These are phyloP conservation scores for Sylvia atricapilla DNA, from an alignment of 2,113 vertebrate genomes.

Conservation along the genomic window DNA sequence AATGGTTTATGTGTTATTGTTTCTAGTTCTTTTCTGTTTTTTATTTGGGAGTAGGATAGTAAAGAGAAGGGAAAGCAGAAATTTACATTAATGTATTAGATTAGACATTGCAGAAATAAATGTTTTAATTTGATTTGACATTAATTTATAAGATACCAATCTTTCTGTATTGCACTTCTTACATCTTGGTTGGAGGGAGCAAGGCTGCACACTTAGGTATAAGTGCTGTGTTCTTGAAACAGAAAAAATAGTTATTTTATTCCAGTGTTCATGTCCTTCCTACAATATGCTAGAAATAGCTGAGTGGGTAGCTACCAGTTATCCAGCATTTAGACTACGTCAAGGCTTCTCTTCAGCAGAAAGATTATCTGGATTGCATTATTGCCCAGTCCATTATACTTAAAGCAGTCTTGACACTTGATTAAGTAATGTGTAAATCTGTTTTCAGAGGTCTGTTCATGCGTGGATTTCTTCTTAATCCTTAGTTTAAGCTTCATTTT, in stretches of 20 bases:
- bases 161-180: not conserved
- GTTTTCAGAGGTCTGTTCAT: not conserved
- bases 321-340: rapidly evolving
- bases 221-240: not conserved
- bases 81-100: not conserved
- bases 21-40: not conserved
- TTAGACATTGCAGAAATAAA: not conserved
- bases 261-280: not conserved
- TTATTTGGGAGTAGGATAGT: not conserved
- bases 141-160: not conserved
- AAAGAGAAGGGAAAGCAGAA: not conserved
- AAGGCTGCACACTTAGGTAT: not conserved
- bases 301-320: not conserved
- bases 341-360: not conserved
- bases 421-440: slow-evolving; percentile 8
- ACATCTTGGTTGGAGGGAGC: not conserved
- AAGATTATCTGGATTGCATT: not conserved
- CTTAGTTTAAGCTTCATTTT: not conserved
- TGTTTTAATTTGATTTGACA: not conserved
- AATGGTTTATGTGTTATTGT: not conserved
- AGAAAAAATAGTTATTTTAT: not conserved
- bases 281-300: not conserved
- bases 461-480: not conserved
- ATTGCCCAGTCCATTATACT: not conserved
- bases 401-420: not conserved